Evolutionary conservation across 2,797 vertebrate genomes (phyloP).

Genomic region (Hydrocynus forskahlii): DNA sequence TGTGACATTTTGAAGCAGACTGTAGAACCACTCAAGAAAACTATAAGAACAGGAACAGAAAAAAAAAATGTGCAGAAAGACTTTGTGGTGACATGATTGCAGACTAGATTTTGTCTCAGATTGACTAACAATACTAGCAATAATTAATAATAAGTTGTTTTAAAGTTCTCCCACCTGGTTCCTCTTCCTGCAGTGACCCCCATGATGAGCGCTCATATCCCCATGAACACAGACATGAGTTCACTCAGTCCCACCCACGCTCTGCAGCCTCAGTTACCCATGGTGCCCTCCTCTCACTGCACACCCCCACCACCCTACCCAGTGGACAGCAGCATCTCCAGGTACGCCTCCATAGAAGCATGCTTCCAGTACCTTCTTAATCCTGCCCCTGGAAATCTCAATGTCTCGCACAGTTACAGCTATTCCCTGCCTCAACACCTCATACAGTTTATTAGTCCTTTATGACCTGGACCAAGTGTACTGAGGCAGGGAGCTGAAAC

Average conservation of each 20-base stretch:
- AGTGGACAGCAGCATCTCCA: slow-evolving; percentile 99
- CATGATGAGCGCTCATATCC: slow-evolving; percentile 96
- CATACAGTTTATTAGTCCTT: background rate
- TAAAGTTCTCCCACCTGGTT: slow-evolving; percentile 31
- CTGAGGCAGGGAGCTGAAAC: background rate
- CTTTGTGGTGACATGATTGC: background rate
- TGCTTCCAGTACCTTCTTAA: background rate
- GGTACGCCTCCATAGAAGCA: slow-evolving; percentile 78
- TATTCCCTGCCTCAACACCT: background rate
- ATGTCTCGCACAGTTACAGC: background rate
- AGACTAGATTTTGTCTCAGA: background rate
- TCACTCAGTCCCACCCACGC: slow-evolving; percentile 94
- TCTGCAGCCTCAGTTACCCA: slow-evolving; percentile 91
- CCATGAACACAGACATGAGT: slow-evolving; percentile 96
- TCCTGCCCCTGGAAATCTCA: background rate
- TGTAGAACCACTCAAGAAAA: background rate
- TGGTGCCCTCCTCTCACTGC: slow-evolving; percentile 98
- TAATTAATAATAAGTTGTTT: background rate
- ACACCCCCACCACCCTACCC: slow-evolving; percentile 98
- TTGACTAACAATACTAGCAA: background rate
- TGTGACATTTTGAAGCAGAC: background rate
- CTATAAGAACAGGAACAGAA: too few species aligned
- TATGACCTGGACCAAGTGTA: background rate
- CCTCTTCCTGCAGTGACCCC: slow-evolving; percentile 85
- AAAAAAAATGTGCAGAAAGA: too few species aligned